Conservation (phyloP, 2,888 invertebrate species). For the Chironomus riparius region DNA sequence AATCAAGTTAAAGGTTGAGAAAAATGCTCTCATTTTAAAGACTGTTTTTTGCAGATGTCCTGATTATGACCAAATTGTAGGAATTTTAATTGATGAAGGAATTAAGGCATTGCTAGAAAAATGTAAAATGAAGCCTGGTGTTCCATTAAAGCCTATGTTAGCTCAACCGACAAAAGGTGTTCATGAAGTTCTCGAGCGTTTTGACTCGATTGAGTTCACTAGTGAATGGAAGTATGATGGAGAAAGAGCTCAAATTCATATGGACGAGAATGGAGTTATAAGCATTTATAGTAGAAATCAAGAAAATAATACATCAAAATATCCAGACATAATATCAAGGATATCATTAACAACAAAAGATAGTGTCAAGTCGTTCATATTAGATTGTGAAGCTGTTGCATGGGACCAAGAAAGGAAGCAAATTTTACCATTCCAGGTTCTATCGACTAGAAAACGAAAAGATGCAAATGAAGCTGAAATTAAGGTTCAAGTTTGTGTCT, state of each 20-base stretch:
- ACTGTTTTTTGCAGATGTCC: slow-evolving; percentile 96
- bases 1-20: slow-evolving; percentile 68
- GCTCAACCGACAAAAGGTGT: slow-evolving; percentile 96
- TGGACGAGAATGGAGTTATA: slow-evolving; percentile 55
- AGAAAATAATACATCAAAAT: slow-evolving; percentile 87
- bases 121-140: slow-evolving; percentile 82
- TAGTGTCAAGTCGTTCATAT: slow-evolving; percentile 67
- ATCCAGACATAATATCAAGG: slow-evolving; percentile 83
- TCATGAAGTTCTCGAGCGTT: slow-evolving; percentile 71
- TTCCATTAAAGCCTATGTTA: slow-evolving; percentile 96
- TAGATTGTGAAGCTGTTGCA: slow-evolving; percentile 96
- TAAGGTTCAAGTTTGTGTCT: slow-evolving; percentile 80
- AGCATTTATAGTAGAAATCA: slow-evolving; percentile 92
- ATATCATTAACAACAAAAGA: slow-evolving; percentile 50
- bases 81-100: slow-evolving; percentile 68
- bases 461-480: slow-evolving; percentile 49
- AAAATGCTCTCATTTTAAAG: slow-evolving; percentile 68
- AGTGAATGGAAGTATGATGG: slow-evolving; percentile 99
- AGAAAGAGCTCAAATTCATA: slow-evolving; percentile 90
- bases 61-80: slow-evolving; percentile 77
- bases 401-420: slow-evolving; percentile 81
- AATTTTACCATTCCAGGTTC: slow-evolving; percentile 92
- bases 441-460: slow-evolving; percentile 92
- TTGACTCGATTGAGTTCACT: slow-evolving; percentile 81
- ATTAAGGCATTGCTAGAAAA: slow-evolving; percentile 60